Evolutionary conservation across 2,888 invertebrate species (phyloP), one percentile per base, ranked within the genome.

Genomic region (Branchellion lobata): DNA sequence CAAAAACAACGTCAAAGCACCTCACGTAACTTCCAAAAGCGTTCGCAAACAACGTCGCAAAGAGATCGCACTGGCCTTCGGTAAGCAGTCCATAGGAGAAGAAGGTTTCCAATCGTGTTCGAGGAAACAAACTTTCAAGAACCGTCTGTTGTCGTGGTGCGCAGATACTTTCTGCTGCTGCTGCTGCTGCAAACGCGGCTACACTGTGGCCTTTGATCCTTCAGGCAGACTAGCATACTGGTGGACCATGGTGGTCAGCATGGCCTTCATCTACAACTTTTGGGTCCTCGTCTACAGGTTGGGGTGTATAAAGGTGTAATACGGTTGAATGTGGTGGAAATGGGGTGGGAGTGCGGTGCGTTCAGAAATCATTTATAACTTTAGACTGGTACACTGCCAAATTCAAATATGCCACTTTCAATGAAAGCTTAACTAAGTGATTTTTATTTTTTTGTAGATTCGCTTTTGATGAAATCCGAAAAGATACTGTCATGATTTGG

Each of bases 131-230:
- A 36, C 34, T 5, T 27, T 40, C 27, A 31, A 33, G 21, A 31
- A 65, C 36, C 77, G 53, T 24, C n/a, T 77, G 40, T 61, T 34
- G 18, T 36, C 65, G n/a, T 34, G 77, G 61, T 57, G 47, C n/a
- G 33, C 21, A 29, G n/a, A 34, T 1, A 77, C 14, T 8, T 77
- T 77, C 34, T 77, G 77, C 29, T 77, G 77, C 31, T 77, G 77
- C 11, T 77, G 77, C 24, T 61, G 47, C 1, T 77, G 61, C 77
- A 53, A 57, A 24, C 89, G 89, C 82, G 85, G 85, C 81, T 86
- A 86, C 85, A 95, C 96, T 78, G 96, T 97, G 89, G 96, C 97
- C 84, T 97, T 98, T 88, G 97, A 98, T 90, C 97, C 97, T 34
- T 95, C 97, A 84, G 97, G 97, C 83, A 91, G 96, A 78, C 91